Evolutionary conservation across 2,113 vertebrate species (phyloP), one percentile per base, ranked within the genome.

Genomic region (Odocoileus virginianus): DNA sequence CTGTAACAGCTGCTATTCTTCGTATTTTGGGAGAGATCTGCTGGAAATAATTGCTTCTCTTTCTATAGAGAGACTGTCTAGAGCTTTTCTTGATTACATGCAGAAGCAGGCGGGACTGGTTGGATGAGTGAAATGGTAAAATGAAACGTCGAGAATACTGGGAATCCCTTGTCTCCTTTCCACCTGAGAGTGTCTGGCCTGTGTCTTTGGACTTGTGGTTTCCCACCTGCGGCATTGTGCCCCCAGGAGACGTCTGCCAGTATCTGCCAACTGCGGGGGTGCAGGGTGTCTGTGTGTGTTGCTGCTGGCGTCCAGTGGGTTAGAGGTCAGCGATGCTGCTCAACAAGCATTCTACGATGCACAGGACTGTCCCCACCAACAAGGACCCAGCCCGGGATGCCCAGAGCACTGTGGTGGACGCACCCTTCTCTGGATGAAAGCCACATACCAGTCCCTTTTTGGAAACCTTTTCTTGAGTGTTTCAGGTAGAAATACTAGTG

Each of bases 371-470:
- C 14, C 19, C 36, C 27, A 2, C 19, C 21, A 9, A 10, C 36
- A 67, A 13, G 2, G 6, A 30, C 1, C 19, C 54, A n/a, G 58
- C 54, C 10, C 7, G 2, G 43, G 15, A 25, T 0, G 33, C 33
- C 71, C 6, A 6, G 2, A 15, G 74, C 0, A 2, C 52, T 0
- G 7, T 7, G 45, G 15, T 11, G 5, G 25, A 7, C 19, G 21
- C 27, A 6, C 12, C 8, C 54, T 36, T 36, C 43, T 54, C 43
- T 11, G 25, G 36, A 36, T 7, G 7, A 58, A 14, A 19, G 36
- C 33, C 43, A 17, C 5, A 7, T 5, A 4, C 21, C 2, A 1
- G 33, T 40, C 67, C 43, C 82, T 43, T 13, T 45, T 21, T 15
- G 28, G 78, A 54, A 86, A 55, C 13, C n/a, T 52, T 17, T 14